These are phyloP conservation scores for Sarcophaga subvicina DNA, from an alignment of 2,888 invertebrate genomes.

Conservation along the genomic window DNA sequence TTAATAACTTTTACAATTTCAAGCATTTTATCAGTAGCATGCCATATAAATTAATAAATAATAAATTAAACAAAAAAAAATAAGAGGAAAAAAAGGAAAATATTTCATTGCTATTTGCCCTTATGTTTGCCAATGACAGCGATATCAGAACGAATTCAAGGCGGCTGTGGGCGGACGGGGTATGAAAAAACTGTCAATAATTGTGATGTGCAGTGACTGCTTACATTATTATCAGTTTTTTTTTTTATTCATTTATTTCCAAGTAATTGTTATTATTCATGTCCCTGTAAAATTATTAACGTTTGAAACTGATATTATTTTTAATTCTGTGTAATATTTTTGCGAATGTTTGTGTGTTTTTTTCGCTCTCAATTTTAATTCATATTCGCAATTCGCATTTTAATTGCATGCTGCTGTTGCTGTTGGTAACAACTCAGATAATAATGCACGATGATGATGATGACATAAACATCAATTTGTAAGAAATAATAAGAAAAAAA, in stretches of 20 bases:
- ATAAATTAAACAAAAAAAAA: background rate
- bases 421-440: background rate
- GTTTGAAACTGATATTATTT: background rate
- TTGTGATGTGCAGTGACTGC: background rate
- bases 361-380: no score
- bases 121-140: background rate
- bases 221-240: background rate
- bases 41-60: background rate
- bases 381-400: background rate
- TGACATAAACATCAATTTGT: conserved; percentile 29
- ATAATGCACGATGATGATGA: conserved; percentile 23
- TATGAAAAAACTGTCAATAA: background rate
- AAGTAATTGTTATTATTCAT: background rate
- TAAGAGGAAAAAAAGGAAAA: background rate
- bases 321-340: background rate
- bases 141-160: background rate
- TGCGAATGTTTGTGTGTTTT: background rate
- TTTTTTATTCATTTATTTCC: background rate
- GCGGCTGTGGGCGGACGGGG: background rate
- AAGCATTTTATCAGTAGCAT: background rate
- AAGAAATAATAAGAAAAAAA: background rate
- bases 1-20: background rate
- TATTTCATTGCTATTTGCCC: background rate
- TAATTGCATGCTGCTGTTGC: background rate
- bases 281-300: background rate